A percentile compares a stretch with the other conserved stretches of the same genome.
Conservation (phyloP, 23 tunicate genomes). For the Diplosoma virens region DNA sequence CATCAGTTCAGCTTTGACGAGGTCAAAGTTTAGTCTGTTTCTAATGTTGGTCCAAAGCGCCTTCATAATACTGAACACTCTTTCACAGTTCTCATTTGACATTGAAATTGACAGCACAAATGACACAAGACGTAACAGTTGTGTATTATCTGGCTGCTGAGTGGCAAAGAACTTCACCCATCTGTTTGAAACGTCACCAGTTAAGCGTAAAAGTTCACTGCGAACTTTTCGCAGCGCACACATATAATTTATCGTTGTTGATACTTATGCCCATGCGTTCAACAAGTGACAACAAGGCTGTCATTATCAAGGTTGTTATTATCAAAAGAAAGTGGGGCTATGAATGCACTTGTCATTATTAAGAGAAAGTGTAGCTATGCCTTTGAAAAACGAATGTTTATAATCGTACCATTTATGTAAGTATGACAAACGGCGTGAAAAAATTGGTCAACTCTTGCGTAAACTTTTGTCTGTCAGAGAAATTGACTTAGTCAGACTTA, state of each 20-base stretch:
- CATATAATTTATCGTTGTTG: constrained; percentile 9
- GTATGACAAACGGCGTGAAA: constrained; percentile 16
- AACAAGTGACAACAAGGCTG: background rate
- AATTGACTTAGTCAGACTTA: no score
- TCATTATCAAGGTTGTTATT: background rate
- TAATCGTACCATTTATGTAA: constrained; percentile 7
- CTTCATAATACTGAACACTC: constrained; percentile 11
- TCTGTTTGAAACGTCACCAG: no score
- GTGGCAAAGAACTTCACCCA: constrained; percentile 3
- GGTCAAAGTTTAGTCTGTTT: constrained; percentile 13
- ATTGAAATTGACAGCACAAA: constrained; percentile 4
- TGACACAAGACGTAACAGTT: constrained; percentile 13
- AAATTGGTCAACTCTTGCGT: background rate
- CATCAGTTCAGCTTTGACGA: no score
- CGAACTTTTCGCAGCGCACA: no score
- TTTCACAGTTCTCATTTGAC: background rate
- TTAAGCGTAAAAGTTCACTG: background rate
- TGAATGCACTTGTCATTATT: no score
- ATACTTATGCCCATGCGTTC: constrained; percentile 11
- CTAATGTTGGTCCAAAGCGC: constrained; percentile 12
- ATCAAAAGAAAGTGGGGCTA: constrained; percentile 10
- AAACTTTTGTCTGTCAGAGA: no score
- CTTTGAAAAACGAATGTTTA: constrained; percentile 1
- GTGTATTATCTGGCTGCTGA: constrained; percentile 18
- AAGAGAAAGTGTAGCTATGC: no score